Base-by-base conservation (phyloP, 2,797 vertebrate genomes). In the Paratrypauchen microcephalus region DNA sequence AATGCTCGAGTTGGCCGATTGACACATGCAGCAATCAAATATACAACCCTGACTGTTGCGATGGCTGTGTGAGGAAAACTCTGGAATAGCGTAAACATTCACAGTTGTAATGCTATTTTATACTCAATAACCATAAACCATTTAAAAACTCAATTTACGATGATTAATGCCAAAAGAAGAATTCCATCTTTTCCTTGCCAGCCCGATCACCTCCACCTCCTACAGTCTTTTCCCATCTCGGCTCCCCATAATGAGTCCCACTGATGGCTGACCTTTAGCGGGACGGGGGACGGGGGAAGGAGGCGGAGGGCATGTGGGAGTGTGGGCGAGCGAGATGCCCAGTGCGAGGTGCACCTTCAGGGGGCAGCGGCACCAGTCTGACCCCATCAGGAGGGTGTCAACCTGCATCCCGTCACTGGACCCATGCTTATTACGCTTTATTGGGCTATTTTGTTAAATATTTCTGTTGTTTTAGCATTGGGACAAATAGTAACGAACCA, bases 251-350 rank as follows among this genome's bases (percentile, higher is more conserved):
- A 92, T 91, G 87, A 92, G 90, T 85, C 84, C 82, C 85, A 73
- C 79, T 89, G 92, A 91, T 81, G 71, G 85, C 74, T 92, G 91
- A 92, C 92, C 92, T 93, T 93, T 92, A 66, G 32, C 68, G n/a
- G 81, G 80, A 78, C 32, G 71, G 68, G 78, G 41, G 21, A 18
- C n/a, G 60, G 36, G 1, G 12, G 57, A 32, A 21, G 59, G n/a
- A 26, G 39, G 60, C 2, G 12, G 12, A 23, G 59, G 36, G 36
- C 12, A 39, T 4, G 12, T 11, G 12, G 39, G 11, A 6, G 61
- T 4, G 12, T 11, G 12, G 39, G 11, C 13, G 11, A 5, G 39
- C 24, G 19, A 4, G 2, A 81, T 84, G 76, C 73, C 64, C 15
- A 64, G 72, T 74, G 82, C 23, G 55, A 70, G 73, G 69, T 28